Percentiles rank a stretch among this genome's conserved stretches.
phyloP scores from a whole-genome alignment of 1,140 invertebrate species.

The Nautilus pompilius region DNA sequence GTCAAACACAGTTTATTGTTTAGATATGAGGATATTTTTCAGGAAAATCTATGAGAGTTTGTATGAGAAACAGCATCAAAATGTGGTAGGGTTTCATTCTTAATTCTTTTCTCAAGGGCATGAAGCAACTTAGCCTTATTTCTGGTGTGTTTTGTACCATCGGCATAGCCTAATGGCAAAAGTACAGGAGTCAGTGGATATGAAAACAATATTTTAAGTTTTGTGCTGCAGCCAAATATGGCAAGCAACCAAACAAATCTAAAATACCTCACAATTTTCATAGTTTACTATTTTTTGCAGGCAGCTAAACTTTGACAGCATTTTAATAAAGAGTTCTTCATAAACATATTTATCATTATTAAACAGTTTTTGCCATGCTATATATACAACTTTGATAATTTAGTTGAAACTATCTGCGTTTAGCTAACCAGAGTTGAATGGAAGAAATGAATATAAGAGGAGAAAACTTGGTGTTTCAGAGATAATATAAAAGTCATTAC shows the following conservation, averaged over 20 bases:
- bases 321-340: too few species aligned
- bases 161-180: not conserved
- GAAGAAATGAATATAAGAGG: too few species aligned
- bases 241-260: constrained; percentile 9
- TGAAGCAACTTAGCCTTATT: constrained; percentile 6
- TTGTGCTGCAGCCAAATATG: constrained; percentile 3
- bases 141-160: constrained; percentile 2
- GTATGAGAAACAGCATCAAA: constrained; percentile 9
- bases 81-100: not conserved
- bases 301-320: not conserved
- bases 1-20: constrained; percentile 2
- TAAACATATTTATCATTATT: too few species aligned
- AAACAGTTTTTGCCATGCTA: too few species aligned
- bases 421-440: too few species aligned
- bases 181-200: constrained; percentile 5
- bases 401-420: too few species aligned
- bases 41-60: not conserved
- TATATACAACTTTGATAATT: too few species aligned
- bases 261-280: constrained; percentile 3
- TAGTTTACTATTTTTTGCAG: not conserved
- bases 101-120: not conserved
- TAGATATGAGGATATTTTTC: not conserved
- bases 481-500: too few species aligned
- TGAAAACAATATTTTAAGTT: constrained; percentile 2
- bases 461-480: too few species aligned